A percentile compares a stretch with the other conserved stretches of the same genome.
These are phyloP conservation scores for Festucalex cinctus DNA, from an alignment of 2,113 vertebrate genomes.

Conservation along the genomic window DNA sequence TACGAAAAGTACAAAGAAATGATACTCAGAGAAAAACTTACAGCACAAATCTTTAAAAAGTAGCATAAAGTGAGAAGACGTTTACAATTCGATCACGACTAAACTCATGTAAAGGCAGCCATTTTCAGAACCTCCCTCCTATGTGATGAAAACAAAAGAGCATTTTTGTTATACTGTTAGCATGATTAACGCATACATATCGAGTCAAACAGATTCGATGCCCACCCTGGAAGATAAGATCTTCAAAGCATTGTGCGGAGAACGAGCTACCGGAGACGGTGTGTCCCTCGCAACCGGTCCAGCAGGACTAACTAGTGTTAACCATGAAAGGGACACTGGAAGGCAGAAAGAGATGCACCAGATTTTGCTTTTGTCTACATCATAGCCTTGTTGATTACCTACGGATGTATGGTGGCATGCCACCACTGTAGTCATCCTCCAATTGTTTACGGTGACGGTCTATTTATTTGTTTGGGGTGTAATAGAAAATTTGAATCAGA, in stretches of 20 bases:
- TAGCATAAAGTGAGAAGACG: no score
- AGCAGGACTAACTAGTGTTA: conserved; percentile 46
- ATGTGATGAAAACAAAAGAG: no score
- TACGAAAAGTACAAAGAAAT: no score
- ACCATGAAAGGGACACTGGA: conserved; percentile 7
- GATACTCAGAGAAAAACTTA: no score
- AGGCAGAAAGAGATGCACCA: neutral
- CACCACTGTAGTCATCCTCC: neutral
- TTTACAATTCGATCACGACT: no score
- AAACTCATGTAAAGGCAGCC: no score
- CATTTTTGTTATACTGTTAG: no score
- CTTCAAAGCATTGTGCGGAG: neutral
- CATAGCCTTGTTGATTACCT: neutral
- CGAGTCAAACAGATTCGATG: neutral
- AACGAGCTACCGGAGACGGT: neutral
- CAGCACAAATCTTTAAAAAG: no score
- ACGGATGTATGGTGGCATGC: neutral
- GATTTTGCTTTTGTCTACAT: neutral
- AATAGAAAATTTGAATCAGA: no score
- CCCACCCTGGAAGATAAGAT: neutral
- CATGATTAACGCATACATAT: neutral
- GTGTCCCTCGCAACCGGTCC: conserved; percentile 22
- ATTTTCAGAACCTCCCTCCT: no score
- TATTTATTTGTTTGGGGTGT: no score
- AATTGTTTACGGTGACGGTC: neutral